These are phyloP conservation scores for Cassiopea xamachana DNA, from an alignment of 30 jellyfish, hydroid and myxozoan genomes.

Conservation along the genomic window DNA sequence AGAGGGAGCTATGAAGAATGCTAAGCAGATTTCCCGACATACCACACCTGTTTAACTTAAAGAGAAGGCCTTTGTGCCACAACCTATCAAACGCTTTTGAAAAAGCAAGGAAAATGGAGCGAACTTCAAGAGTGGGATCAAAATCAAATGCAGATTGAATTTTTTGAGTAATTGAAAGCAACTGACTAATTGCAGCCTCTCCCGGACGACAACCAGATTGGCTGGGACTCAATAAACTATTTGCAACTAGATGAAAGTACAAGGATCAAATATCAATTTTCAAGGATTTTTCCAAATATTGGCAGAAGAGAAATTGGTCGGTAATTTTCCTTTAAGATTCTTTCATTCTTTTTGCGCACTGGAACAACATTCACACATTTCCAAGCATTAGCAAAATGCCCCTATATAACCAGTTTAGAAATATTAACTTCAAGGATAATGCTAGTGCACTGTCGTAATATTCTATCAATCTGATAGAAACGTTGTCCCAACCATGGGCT, in stretches of 20 bases:
- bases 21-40: not conserved
- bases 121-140: slow-evolving; percentile 52
- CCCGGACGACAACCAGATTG: not conserved
- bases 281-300: slow-evolving; percentile 37
- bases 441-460: slow-evolving; percentile 31
- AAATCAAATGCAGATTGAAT: slow-evolving; percentile 45
- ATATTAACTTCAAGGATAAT: not conserved
- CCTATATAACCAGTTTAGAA: not conserved
- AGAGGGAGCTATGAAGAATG: not conserved
- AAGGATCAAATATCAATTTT: slow-evolving; percentile 35
- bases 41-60: not conserved
- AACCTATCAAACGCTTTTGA: slow-evolving; percentile 70
- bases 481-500: slow-evolving; percentile 62
- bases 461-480: slow-evolving; percentile 47
- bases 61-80: slow-evolving; percentile 27
- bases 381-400: slow-evolving; percentile 41
- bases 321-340: slow-evolving; percentile 18
- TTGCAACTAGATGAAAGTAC: not conserved
- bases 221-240: not conserved
- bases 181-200: slow-evolving; percentile 37
- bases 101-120: slow-evolving; percentile 36
- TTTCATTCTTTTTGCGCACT: not conserved
- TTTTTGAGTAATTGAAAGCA: slow-evolving; percentile 12
- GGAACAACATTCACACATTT: slow-evolving; percentile 37
- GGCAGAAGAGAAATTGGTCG: slow-evolving; percentile 66